Conservation (phyloP, 2,113 vertebrate genomes). For the Gymnarchus niloticus region DNA sequence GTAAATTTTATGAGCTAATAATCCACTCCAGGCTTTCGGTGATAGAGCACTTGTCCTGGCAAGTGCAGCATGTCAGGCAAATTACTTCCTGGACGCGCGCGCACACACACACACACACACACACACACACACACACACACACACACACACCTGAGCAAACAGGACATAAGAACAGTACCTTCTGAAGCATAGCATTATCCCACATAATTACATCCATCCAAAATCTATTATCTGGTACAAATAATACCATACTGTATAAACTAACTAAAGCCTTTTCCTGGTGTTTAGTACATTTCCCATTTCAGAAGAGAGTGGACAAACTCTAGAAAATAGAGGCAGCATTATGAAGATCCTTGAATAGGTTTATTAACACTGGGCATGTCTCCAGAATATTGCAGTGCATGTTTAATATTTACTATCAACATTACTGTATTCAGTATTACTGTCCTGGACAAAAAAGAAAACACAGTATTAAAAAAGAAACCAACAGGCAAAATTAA, state of each 20-base stretch:
- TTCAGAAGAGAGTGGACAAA: not conserved
- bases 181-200: not conserved
- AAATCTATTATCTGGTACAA: not conserved
- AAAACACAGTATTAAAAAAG: conserved; percentile 44
- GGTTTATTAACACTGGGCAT: conserved; percentile 39
- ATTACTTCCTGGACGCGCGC: not conserved
- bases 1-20: not conserved
- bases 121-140: too few species aligned
- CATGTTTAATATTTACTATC: conserved; percentile 43
- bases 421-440: conserved; percentile 43
- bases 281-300: not conserved
- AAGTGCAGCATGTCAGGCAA: not conserved
- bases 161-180: not conserved
- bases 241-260: not conserved
- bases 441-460: conserved; percentile 39
- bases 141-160: too few species aligned
- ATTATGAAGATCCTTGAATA: conserved; percentile 44
- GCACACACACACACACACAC: too few species aligned
- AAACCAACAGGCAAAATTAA: conserved; percentile 49
- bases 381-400: conserved; percentile 44
- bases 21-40: not conserved
- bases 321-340: conserved; percentile 29
- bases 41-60: not conserved
- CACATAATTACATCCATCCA: not conserved
- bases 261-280: not conserved